Evolutionary conservation across 2,113 vertebrate species (phyloP), one percentile per base, ranked within the genome.

Genomic region (Phaethon lepturus): DNA sequence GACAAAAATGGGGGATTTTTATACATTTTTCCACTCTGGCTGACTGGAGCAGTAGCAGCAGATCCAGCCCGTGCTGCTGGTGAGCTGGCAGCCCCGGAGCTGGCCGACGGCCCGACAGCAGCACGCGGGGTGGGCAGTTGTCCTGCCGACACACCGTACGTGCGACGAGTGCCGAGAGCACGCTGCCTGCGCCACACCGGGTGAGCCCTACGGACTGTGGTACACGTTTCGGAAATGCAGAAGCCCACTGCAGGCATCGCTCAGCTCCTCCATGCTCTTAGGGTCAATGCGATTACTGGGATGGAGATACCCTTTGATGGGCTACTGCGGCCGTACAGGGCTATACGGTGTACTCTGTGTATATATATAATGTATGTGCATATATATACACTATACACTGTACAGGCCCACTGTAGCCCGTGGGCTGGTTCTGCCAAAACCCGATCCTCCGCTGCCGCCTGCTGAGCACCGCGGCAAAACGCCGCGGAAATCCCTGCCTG

Each of bases 371-470:
- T n/a, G n/a, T n/a, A n/a, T 38, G 7, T 25, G 9, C 2, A 38
- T 13, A 38, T 38, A 38, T 8, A 38, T 38, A 38, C 38, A 38
- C 38, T 38, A 38, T 38, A 8, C 38, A 38, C 38, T 38, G 38
- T 38, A 38, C 38, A 38, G 38, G 38, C 38, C 38, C 38, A 38
- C 38, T 38, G n/a, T 5, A 17, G 33, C 17, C 26, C 0, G 2
- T 1, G 38, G 28, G 15, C 50, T 81, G 24, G 7, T 44, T 23
- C 55, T 52, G 24, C 47, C 24, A 16, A 24, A 77, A 85, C 33
- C 15, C 18, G n/a, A 33, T 85, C 62, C 45, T 50, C 74, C 66
- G 4, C 73, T 88, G 96, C 94, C 97, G 24, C 56, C 95, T 91
- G 68, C 80, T 84, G 96, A 87, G 49, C 60, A 13, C 4, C 4